phyloP scores from a whole-genome alignment of 2,797 vertebrate genomes.

The Benthosema pterotum region DNA sequence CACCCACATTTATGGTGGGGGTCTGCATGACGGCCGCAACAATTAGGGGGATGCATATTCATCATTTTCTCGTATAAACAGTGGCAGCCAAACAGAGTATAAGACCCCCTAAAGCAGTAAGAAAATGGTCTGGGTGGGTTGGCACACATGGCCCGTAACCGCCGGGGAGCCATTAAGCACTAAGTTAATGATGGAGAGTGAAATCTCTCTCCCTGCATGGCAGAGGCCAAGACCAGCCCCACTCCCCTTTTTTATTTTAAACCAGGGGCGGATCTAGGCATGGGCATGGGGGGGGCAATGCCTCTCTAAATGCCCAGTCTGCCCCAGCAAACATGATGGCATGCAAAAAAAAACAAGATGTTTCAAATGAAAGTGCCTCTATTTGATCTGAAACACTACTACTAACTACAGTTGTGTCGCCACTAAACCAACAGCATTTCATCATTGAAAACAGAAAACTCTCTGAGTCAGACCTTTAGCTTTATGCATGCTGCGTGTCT shows the following conservation, averaged over 20 bases:
- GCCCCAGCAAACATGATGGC: no score
- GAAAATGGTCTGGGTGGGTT: conserved; percentile 1
- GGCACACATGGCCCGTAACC: conserved; percentile 7
- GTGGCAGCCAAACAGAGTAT: conserved; percentile 5
- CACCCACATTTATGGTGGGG: conserved; percentile 8
- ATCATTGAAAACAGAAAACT: no score
- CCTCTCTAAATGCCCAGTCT: no score
- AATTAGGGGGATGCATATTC: background rate
- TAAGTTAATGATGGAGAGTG: conserved; percentile 23
- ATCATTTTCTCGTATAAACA: conserved; percentile 17
- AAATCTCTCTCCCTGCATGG: background rate
- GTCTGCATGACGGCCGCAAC: conserved; percentile 9
- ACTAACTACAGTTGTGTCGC: no score
- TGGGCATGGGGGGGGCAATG: no score
- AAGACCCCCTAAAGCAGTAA: background rate
- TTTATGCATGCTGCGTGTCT: no score
- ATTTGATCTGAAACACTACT: no score
- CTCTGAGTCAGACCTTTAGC: no score
- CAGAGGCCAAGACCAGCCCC: background rate
- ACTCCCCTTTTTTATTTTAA: conserved; percentile 7
- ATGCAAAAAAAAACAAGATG: no score
- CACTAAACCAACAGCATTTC: no score
- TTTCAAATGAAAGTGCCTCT: no score
- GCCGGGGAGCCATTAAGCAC: conserved; percentile 4
- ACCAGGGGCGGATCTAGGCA: no score